Percentiles rank a stretch among this genome's conserved stretches.
These are phyloP conservation scores for Arrhamphus sclerolepis DNA, from an alignment of 2,797 vertebrate species.

Conservation along the genomic window DNA sequence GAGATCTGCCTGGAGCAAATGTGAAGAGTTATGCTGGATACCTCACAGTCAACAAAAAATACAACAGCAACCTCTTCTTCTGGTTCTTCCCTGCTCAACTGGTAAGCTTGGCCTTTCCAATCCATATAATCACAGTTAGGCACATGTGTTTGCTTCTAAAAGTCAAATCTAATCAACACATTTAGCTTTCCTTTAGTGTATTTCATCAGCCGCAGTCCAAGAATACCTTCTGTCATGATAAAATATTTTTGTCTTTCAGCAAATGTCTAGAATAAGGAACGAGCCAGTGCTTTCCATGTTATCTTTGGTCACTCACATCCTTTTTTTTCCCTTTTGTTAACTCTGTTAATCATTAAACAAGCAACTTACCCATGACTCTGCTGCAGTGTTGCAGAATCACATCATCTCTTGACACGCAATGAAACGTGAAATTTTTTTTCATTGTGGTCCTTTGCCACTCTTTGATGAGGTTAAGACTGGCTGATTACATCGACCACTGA, in stretches of 20 bases:
- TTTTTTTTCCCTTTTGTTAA: too few relatives aligned
- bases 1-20: slow-evolving; percentile 76
- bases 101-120: slow-evolving; percentile 30
- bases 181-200: neutral
- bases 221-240: slow-evolving; percentile 2
- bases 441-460: too few relatives aligned
- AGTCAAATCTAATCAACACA: neutral
- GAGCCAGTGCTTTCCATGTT: neutral
- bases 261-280: neutral
- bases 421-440: neutral
- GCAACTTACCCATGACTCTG: neutral
- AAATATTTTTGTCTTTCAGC: neutral
- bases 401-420: neutral
- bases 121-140: neutral
- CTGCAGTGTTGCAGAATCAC: neutral
- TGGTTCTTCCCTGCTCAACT: slow-evolving; percentile 88
- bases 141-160: neutral
- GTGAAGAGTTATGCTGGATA: slow-evolving; percentile 85
- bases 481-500: neutral
- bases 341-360: slow-evolving; percentile 23
- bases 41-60: slow-evolving; percentile 84
- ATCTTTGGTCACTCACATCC: neutral
- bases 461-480: neutral
- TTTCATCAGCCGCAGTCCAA: slow-evolving; percentile 20
- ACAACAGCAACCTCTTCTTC: slow-evolving; percentile 90